A percentile compares a stretch with the other conserved stretches of the same genome.
These are phyloP conservation scores for Ophioninae sp. DNA, from an alignment of 2,888 invertebrate species.

Conservation along the genomic window DNA sequence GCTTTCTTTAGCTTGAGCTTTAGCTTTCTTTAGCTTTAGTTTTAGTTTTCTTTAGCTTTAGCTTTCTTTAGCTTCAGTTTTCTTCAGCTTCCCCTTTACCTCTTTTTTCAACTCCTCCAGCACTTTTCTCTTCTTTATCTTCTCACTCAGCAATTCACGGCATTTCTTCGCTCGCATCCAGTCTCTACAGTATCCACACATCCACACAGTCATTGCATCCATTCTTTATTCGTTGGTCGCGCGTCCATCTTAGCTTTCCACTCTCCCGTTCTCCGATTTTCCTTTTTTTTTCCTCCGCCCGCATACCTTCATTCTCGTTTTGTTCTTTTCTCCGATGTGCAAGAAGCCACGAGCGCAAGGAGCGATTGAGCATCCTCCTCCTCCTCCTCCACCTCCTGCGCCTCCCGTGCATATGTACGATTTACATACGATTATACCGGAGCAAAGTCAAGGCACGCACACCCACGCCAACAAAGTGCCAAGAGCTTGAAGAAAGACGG, in stretches of 20 bases:
- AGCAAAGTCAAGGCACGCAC: constrained; percentile 77
- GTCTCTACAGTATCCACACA: not conserved
- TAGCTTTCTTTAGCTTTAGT: constrained; percentile 64
- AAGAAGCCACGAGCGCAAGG: constrained; percentile 44
- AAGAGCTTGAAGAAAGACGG: constrained; percentile 51
- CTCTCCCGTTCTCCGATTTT: constrained; percentile 14
- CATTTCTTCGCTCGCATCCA: constrained; percentile 47
- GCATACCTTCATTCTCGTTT: not conserved
- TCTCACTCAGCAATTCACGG: constrained; percentile 57
- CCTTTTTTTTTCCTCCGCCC: not conserved
- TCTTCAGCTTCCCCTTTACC: constrained; percentile 57
- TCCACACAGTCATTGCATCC: constrained; percentile 4
- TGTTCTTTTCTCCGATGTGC: constrained; percentile 31
- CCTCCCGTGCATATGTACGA: constrained; percentile 74
- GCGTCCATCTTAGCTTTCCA: constrained; percentile 43
- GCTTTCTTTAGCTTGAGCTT: constrained; percentile 67
- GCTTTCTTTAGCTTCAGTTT: constrained; percentile 70
- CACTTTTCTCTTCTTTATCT: constrained; percentile 25
- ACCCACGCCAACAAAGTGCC: constrained; percentile 75
- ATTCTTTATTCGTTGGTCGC: constrained; percentile 53
- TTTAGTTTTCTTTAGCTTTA: not conserved
- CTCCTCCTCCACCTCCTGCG: constrained; percentile 57
- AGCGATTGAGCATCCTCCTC: constrained; percentile 36
- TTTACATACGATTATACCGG: constrained; percentile 80
- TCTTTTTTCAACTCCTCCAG: constrained; percentile 22